These are phyloP conservation scores for Dryococelus australis DNA, from an alignment of 2,888 invertebrate genomes.

Conservation along the genomic window DNA sequence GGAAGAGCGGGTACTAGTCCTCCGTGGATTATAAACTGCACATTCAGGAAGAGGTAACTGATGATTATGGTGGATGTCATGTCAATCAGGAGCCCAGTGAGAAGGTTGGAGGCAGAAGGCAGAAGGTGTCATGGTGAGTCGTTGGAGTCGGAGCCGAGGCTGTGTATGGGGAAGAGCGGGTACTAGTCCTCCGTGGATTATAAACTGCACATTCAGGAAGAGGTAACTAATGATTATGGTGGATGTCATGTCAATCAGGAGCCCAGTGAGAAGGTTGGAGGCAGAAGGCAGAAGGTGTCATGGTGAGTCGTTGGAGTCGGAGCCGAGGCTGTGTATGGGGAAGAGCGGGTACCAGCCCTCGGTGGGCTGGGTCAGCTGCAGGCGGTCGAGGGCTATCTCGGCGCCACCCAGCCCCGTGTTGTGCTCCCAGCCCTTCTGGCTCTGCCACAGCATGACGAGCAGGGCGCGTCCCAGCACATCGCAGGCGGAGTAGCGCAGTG, in stretches of 20 bases:
- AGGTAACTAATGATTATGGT: too few species aligned
- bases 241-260: too few species aligned
- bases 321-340: constrained; percentile 82
- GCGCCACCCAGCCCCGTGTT: constrained; percentile 82
- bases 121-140: constrained; percentile 57
- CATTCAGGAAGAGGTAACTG: too few species aligned
- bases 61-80: not conserved
- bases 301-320: constrained; percentile 66
- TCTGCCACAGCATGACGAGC: constrained; percentile 92
- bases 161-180: constrained; percentile 87
- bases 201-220: too few species aligned
- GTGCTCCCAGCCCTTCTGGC: constrained; percentile 87
- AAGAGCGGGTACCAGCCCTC: constrained; percentile 93
- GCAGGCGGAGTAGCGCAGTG: constrained; percentile 76
- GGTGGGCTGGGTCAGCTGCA: constrained; percentile 80
- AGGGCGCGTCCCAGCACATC: constrained; percentile 71
- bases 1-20: constrained; percentile 88
- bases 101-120: not conserved
- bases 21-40: too few species aligned
- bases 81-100: not conserved
- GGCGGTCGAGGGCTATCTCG: constrained; percentile 83
- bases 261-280: not conserved
- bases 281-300: constrained; percentile 36
- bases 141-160: constrained; percentile 73
- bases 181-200: constrained; percentile 88